Evolutionary conservation across 2,888 invertebrate genomes (phyloP), one percentile per base, ranked within the genome.

Genomic region (Sceliomorpha sp.): DNA sequence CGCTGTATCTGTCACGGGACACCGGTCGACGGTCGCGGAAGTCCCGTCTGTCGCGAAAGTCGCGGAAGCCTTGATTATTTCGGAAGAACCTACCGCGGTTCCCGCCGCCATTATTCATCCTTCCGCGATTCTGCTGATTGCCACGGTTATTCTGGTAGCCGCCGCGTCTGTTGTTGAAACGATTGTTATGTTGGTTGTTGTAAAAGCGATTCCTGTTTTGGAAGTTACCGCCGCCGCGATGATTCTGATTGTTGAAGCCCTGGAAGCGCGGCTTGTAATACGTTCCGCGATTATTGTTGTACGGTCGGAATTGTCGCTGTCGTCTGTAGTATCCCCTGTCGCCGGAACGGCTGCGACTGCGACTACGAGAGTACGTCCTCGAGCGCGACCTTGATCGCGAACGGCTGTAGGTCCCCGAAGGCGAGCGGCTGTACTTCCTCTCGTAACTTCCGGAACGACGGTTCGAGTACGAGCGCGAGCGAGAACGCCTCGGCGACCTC

Each of bases 251-350:
- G 56, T 89, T 89, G 88, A 91, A 92, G 12, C 91, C 90, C 84
- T 94, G 93, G 90, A 94, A 94, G 70, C 94, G 91, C 0, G 94
- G 94, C 76, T 94, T 93, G 89, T 94, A 94, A 88, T 94, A 94
- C 0, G 94, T 94, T 70, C 94, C 94, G 53, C 94, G 91, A 83
- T 94, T 94, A 85, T 91, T 90, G 45, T 77, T 77, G 78, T 91
- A 93, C 0, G 85, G 85, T 1, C 87, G 75, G 69, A 85, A 86
- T 40, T 87, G 85, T 10, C 88, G 79, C 56, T 87, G 87, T 0
- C 88, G 74, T 0, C 88, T 75, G 34, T 88, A 84, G 47, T 84
- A 85, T 7, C 88, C 86, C 0, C 89, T 80, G 47, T 89, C 88
- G 8, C 86, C 87, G 0, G 89, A 88, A 71, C 91, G 90, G 75